Base-by-base conservation (phyloP, 2,797 vertebrate species). In the Pelobates cultripes region DNA sequence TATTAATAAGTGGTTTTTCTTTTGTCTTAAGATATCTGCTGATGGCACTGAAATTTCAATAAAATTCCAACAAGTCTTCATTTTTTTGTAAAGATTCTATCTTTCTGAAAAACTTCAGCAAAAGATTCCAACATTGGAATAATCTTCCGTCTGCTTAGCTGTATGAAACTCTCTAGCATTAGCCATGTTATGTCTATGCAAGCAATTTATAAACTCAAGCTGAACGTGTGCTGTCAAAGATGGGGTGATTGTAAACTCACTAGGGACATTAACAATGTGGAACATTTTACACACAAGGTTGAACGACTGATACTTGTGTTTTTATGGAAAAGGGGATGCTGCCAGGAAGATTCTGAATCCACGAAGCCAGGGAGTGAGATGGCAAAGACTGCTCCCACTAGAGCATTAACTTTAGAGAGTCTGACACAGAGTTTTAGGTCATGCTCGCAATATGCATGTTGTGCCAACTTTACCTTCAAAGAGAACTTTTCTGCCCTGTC, bases 161-260 rank as follows among this genome's bases (percentile, higher is more conserved):
- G 61, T 12, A 43, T 41, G 5, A n/a, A 75, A 42, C 73, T n/a
- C 17, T 55, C 73, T 44, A 28, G 28, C 53, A 70, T 42, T 57
- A 81, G 79, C 75, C 73, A 63, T 70, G 79, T 81, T 81, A 28
- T 81, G 79, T 81, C 79, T 81, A 67, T 53, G 47, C 51, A 3
- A 40, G 45, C 69, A 76, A 71, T 76, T 81, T 81, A 81, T 63
- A 81, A 53, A 73, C 55, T 63, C 17, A 3, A 70, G 55, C 76
- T 81, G 79, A 73, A 4, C 47, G 43, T 41, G 74, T n/a, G 66
- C 15, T 68, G 28, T 80, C 60, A 68, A 45, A 63, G 17, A 15
- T 43, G 47, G 71, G 79, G 73, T 74, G 72, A 70, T 4, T 75
- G 79, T 72, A 73, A 70, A 75, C 55, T 44, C 42, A 68, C 40